Base-by-base conservation (phyloP, 2,113 vertebrate species). In the Larimichthys polyactis region DNA sequence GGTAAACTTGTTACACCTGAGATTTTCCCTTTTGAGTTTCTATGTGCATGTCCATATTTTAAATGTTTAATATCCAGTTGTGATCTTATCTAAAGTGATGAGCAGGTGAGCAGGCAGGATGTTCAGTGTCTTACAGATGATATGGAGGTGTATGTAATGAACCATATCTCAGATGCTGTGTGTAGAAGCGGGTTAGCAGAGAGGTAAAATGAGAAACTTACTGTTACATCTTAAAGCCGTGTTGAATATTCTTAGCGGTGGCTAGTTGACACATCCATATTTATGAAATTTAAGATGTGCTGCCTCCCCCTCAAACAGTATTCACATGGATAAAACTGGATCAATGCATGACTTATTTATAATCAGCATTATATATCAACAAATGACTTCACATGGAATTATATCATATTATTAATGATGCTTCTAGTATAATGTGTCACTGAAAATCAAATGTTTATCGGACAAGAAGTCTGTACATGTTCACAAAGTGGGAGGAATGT, bases 101-200 rank as follows among this genome's bases (percentile, higher is more conserved):
- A 66, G 11, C n/a, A n/a, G 1, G 3, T 54, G 44, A 70, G 20
- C 6, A 29, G 12, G 11, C 57, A 70, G 43, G 14, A 2, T 64
- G 68, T 52, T 46, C 24, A 52, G 5, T 78, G 17, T 82, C 20
- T 71, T 32, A 48, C 36, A 32, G 19, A 69, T 69, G 29, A 32
- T 51, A 17, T 49, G 9, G 14, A 10, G 40, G 24, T 55, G n/a
- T 43, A 40, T 36, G 59, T 29, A 51, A 24, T 24, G 36, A 22
- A 58, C 24, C 27, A 46, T 46, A 0, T 58, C 6, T 46, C 1
- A 46, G 22, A 55, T 29, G 40, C 40, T 36, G 4, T 73, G n/a
- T 40, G 69, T 17, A 63, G 52, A 55, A 22, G 20, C 69, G 55
- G 62, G 62, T 11, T 60, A 48, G 43, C 55, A 59, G 19, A 60